Evolutionary conservation across 2,797 vertebrate genomes (phyloP), one percentile per base, ranked within the genome.

Genomic region (Hirundo rustica): DNA sequence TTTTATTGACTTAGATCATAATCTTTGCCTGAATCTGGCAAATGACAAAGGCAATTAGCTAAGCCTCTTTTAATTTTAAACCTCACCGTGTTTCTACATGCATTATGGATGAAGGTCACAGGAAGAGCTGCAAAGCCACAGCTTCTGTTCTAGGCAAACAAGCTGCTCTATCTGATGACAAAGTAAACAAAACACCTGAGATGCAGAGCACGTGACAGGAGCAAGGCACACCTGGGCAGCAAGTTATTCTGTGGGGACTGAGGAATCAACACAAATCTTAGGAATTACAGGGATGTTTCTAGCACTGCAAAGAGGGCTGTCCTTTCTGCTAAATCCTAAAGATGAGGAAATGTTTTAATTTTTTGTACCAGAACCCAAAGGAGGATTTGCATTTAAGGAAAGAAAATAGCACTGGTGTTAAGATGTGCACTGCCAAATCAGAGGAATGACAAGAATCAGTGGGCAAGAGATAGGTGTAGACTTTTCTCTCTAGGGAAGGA

Each of bases 1-100:
- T 94, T 94, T 83, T 92, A 71, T 57, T 85, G 45, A 71, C 25
- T 88, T 71, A 71, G 25, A 79, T 87, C 54, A 73, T 66, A 57
- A 82, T 38, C 48, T 88, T 92, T 83, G 50, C 57, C 25, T 61
- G 85, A 74, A 93, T 82, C 50, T 40, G 9, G 48, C 45, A 88
- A 77, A 86, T 8, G 21, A 73, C 51, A 57, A 79, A 65, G 47
- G 18, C 40, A 82, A 62, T 75, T 81, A 89, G 42, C 66, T 92
- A 88, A 70, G 38, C 30, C 38, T 65, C 72, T 79, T 89, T 44
- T 74, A 68, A 7, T 58, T 81, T 85, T 79, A 94, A 93, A 85
- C 58, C 54, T 80, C 74, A 73, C 71, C 32, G 2, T 68, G 60
- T 71, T 77, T 85, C 81, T 61, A 82, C 78, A 40, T 67, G 48